Evolutionary conservation across 2,888 invertebrate species (phyloP), one percentile per base, ranked within the genome.

Genomic region (Rotaria sp.): DNA sequence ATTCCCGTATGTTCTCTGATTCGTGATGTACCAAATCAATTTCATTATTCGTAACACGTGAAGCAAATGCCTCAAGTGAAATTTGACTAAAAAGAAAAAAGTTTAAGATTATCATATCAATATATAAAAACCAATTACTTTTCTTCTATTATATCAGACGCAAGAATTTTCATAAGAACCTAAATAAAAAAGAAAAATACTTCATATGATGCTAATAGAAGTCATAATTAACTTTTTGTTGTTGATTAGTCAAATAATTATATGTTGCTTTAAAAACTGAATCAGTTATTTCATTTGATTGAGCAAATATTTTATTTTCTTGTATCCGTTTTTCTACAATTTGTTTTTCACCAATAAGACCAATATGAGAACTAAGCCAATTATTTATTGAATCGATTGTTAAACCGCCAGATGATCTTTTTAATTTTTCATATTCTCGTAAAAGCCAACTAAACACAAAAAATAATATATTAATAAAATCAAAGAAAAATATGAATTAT

Each of bases 311-410:
- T 24, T 45, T n/a, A 13, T 10, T 21, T 45, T 80, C 3, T 80
- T 80, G 45, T 3, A 80, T 80, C 0, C 13, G 5, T 4, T n/a
- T 80, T 45, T 26, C 80, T 3, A 45, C 45, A n/a, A 15, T 15
- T 3, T 8, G 1, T 45, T 45, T 80, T 45, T 45, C 80, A 11
- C 80, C 80, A 15, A 80, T 3, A 41, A 80, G 11, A 80, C 80
- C 80, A 80, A 80, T 8, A 80, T 80, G 80, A 45, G 80, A 80
- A 80, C 45, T 45, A 38, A 80, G 35, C 80, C 80, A 80, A 45
- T 45, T n/a, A 80, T 45, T 45, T 10, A 80, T 21, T 13, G 80
- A 41, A 80, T 80, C 80, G 3, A 80, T 13, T 80, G 80, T 80
- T 80, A 80, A 80, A 80, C 45, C 80, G 4, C 18, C 45, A 1